A percentile compares a stretch with the other conserved stretches of the same genome.
These are phyloP conservation scores for Paedocypris micromegethes DNA, from an alignment of 2,797 vertebrate species.

Conservation along the genomic window DNA sequence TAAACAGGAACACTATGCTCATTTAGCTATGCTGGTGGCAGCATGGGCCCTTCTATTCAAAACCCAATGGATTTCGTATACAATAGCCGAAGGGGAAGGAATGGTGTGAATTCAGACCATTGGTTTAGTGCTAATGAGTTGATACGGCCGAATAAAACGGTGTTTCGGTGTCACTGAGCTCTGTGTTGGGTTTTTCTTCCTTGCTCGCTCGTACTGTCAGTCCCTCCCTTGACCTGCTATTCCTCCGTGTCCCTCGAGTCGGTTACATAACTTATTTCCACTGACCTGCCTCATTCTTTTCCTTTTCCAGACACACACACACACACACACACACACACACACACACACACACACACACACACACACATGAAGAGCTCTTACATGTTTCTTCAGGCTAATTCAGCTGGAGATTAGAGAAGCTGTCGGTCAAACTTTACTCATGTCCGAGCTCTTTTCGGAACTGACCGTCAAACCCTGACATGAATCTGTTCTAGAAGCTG, in stretches of 20 bases:
- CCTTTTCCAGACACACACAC: constrained; percentile 14
- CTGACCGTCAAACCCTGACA: too few species aligned
- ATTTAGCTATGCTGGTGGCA: constrained; percentile 34
- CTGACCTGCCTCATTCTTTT: constrained; percentile 38
- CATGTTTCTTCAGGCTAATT: constrained; percentile 46
- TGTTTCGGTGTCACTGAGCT: constrained; percentile 31
- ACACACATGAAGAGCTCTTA: constrained; percentile 24
- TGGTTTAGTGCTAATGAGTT: constrained; percentile 22
- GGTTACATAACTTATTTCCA: constrained; percentile 49
- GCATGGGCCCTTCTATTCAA: constrained; percentile 21
- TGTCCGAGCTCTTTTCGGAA: too few species aligned
- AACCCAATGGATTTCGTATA: constrained; percentile 20
- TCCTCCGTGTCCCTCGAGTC: constrained; percentile 37
- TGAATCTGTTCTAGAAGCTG: too few species aligned
- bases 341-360: constrained; percentile 23
- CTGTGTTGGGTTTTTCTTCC: constrained; percentile 36
- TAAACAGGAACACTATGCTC: constrained; percentile 31
- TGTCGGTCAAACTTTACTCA: constrained; percentile 40
- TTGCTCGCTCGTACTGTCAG: constrained; percentile 17
- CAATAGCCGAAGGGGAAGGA: constrained; percentile 22
- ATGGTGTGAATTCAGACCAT: constrained; percentile 6
- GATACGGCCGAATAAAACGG: constrained; percentile 18
- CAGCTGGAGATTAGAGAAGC: constrained; percentile 45
- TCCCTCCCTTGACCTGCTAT: constrained; percentile 35
- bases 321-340: constrained; percentile 2